A percentile compares a stretch with the other conserved stretches of the same genome.
phyloP scores from a whole-genome alignment of 30 jellyfish, hydroid and myxozoan genomes.

The Chironex yamaguchii region DNA sequence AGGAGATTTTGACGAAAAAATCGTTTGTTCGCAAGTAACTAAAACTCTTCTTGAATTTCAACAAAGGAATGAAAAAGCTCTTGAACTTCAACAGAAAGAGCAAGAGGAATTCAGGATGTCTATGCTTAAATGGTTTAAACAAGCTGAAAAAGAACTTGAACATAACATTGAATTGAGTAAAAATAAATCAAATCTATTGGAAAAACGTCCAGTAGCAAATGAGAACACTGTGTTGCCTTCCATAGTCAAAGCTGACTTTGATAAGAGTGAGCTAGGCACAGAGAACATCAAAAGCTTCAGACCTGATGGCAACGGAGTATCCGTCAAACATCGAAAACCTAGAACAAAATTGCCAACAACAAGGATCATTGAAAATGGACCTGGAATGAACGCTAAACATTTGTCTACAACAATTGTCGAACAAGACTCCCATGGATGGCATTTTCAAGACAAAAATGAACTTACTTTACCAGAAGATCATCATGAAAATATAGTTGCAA shows the following conservation, averaged over 20 bases:
- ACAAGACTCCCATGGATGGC: background rate
- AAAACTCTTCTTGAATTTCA: slow-evolving; percentile 77
- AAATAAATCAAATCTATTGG: background rate
- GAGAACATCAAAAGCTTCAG: too few species aligned
- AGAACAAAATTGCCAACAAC: background rate
- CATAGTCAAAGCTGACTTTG: background rate
- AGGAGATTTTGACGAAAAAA: slow-evolving; percentile 77
- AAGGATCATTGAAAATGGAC: background rate
- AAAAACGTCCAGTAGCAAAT: background rate
- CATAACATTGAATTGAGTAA: background rate
- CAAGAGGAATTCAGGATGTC: slow-evolving; percentile 18
- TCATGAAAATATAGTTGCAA: too few species aligned
- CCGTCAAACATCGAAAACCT: background rate
- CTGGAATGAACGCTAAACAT: background rate
- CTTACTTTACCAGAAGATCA: too few species aligned
- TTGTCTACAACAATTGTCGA: background rate
- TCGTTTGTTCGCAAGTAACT: slow-evolving; percentile 74
- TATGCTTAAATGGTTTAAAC: background rate
- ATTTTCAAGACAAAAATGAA: background rate
- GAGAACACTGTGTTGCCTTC: background rate
- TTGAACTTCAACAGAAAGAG: slow-evolving; percentile 69
- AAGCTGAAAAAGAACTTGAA: background rate
- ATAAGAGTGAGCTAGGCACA: too few species aligned
- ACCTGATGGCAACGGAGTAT: background rate
- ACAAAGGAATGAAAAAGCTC: slow-evolving; percentile 79